A percentile compares a stretch with the other conserved stretches of the same genome.
Evolutionary conservation across 2,113 vertebrate species (phyloP).

Genomic region (Crotophaga sulcirostris): DNA sequence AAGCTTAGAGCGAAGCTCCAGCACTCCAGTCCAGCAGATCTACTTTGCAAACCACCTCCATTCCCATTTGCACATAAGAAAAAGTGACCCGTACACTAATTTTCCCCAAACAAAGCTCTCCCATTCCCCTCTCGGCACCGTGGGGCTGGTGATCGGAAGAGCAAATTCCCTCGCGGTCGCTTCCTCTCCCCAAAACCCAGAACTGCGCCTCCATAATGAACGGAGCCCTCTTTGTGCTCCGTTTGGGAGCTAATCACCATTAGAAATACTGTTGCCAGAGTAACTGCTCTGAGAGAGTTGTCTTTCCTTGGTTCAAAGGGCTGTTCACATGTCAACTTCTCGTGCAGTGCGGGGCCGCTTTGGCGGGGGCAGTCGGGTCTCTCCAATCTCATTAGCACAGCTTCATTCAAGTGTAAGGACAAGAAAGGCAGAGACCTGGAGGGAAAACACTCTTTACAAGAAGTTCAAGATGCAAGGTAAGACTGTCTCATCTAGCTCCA

Average conservation of each 20-base stretch:
- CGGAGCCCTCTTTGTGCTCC: not conserved
- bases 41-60: rapidly evolving
- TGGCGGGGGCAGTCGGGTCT: not conserved
- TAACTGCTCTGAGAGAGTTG: constrained; percentile 16
- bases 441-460: not conserved
- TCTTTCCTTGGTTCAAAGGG: not conserved
- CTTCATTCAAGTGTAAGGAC: not conserved
- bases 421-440: not conserved
- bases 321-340: not conserved
- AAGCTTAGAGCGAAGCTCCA: rapidly evolving
- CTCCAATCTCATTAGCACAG: not conserved
- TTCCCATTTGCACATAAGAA: rapidly evolving
- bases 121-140: rapidly evolving
- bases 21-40: rapidly evolving
- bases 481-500: not conserved
- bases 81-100: rapidly evolving
- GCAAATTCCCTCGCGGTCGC: not conserved
- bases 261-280: constrained; percentile 18
- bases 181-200: not conserved
- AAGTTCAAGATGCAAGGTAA: not conserved
- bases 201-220: not conserved
- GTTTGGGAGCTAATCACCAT: not conserved
- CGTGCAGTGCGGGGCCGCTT: not conserved
- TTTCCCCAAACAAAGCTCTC: not conserved
- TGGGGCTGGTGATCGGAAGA: not conserved